A percentile compares a stretch with the other conserved stretches of the same genome.
Evolutionary conservation across 2,797 vertebrate species (phyloP).

Genomic region (Acridotheres tristis): DNA sequence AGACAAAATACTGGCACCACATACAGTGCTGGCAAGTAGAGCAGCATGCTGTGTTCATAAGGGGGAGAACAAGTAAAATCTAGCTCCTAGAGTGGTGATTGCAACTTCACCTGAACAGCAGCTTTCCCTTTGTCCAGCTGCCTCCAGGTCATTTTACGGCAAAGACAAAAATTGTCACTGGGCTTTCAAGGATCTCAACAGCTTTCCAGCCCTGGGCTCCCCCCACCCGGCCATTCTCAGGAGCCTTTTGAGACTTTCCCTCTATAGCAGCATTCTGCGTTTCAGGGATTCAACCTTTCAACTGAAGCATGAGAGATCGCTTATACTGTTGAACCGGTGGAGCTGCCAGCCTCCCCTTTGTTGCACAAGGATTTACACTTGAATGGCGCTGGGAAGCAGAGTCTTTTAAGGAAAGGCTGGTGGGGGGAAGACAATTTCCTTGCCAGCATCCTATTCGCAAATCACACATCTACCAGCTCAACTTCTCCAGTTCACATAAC

Average conservation of each 20-base stretch:
- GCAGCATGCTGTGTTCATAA: not conserved
- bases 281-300: conserved; percentile 45
- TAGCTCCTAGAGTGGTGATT: not conserved
- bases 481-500: not conserved
- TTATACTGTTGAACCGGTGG: conserved; percentile 19
- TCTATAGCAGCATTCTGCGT: conserved; percentile 2
- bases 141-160: not conserved
- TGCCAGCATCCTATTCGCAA: not conserved
- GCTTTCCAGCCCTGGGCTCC: not conserved
- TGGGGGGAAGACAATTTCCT: not conserved
- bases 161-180: not conserved
- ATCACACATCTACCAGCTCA: not conserved
- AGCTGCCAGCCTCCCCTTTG: conserved; percentile 39
- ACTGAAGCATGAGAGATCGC: conserved; percentile 27
- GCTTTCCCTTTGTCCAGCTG: not conserved
- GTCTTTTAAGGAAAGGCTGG: not conserved
- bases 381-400: not conserved
- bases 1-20: conserved; percentile 46
- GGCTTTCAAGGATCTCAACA: not conserved
- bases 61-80: not conserved
- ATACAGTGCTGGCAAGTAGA: not conserved
- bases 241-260: conserved; percentile 23
- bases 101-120: conserved; percentile 25
- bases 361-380: conserved; percentile 38
- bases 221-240: not conserved